Base-by-base conservation (phyloP, 2,797 vertebrate species). In the Microctenopoma stevenorrisi region DNA sequence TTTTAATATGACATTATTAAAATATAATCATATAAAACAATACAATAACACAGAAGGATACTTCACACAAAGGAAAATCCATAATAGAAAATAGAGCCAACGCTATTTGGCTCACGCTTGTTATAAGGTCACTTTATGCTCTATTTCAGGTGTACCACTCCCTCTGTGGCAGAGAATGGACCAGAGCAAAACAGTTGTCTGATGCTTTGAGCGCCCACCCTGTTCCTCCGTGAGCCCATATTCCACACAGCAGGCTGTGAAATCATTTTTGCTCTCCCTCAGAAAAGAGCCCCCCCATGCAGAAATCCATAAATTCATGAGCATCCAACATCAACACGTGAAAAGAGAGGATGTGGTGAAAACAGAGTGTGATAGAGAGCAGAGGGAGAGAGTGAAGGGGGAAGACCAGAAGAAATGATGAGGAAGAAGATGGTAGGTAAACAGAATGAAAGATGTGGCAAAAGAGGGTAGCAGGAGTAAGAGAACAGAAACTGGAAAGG, bases 241-340 rank as follows among this genome's bases (percentile, higher is more conserved):
- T 87, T 90, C 89, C 86, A 91, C 91, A 89, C 87, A 86, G 86
- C 81, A 37, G 81, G 86, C 87, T 89, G 86, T 89, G 89, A 90
- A 93, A 92, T 93, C 78, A 91, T 92, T 91, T 90, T 88, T 90
- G 82, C 85, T 89, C 82, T 85, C 81, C 80, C 81, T 88, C 79
- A 49, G 86, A 92, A 89, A 48, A 75, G 67, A 78, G 67, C 81
- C 85, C 78, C 78, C 82, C 86, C 81, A 83, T 90, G 88, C 75
- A 82, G 79, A 91, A 89, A 93, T 93, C 87, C 89, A 93, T 92
- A 93, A 92, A 93, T 92, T 91, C 90, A 93, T 92, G 90, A 93
- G 88, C 71, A 85, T 92, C 77, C 78, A 83, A 83, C 79, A 82
- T 88, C 82, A 81, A 82, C 70, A 80, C 79, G 88, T 87, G 82